Evolutionary conservation across 2,888 invertebrate genomes (phyloP), one percentile per base, ranked within the genome.

Genomic region (Drymonia ruficornis): DNA sequence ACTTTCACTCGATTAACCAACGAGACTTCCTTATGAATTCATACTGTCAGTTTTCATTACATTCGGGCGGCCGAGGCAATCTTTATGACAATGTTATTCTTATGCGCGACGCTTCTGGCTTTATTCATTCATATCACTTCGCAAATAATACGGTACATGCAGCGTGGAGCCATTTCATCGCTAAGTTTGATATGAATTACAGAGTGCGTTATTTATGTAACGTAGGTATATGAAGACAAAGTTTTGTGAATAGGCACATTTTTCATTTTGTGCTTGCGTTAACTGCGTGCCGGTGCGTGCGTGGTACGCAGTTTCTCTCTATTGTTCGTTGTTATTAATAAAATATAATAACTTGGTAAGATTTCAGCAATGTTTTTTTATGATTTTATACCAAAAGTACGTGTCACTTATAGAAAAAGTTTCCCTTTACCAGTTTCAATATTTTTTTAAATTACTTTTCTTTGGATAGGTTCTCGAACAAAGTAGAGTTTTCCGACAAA

Each of bases 1-100:
- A 84, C 87, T 89, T 86, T 83, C 87, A 78, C 85, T 85, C 88
- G 85, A 90, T 90, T 90, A 89, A 87, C 81, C 85, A 83, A 74
- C 74, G 72, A 78, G 76, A 74, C 76, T 81, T 81, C 76, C 76
- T 81, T 83, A 79, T 80, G 83, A 87, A 84, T 85, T 83, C 80
- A n/a, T n/a, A 76, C 73, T 74, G 78, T 71, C 81, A 78, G 78
- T 84, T 86, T 80, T 79, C 83, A 81, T 81, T 82, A 78, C 76
- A 74, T 78, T 79, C 74, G 70, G 74, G 72, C 64, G 65, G 66
- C 61, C 71, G 70, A 31, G 31, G 31, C 12, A 80, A 81, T 78
- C 79, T 80, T 80, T 77, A 78, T 74, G 74, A 65, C 74, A 71
- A 61, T 77, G 70, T 72, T 78, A 76, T 80, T 77, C 78, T 76